Base-by-base conservation (phyloP, 2,113 vertebrate species). In the Microcebus griseorufus region DNA sequence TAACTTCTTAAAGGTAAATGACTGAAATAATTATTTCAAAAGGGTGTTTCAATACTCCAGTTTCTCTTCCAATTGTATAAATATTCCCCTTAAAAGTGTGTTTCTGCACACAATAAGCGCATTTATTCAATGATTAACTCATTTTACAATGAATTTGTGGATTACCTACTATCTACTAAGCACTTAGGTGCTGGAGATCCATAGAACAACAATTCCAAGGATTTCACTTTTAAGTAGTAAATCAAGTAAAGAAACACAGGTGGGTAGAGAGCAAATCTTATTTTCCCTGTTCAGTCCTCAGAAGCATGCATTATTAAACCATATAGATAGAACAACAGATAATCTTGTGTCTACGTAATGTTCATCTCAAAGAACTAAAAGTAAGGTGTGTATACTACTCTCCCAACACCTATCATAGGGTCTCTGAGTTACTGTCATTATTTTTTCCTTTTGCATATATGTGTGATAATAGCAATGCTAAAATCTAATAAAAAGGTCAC, bases 401-500 rank as follows among this genome's bases (percentile, higher is more conserved):
- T 78, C 88, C 23, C 51, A 87, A 87, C 65, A 85, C 65, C 60
- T 96, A 73, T 37, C 93, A 84, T 80, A 32, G 75, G 62, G 58
- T 92, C 53, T 89, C 39, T 72, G 79, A 92, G 80, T 93, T 87
- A 67, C 82, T 92, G 73, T 89, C 93, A 90, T 58, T 42, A 42
- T 70, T 88, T 62, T 69, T 3, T 4, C 67, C n/a, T 90, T 96
- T 84, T 90, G 80, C 53, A 64, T 92, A 39, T 76, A 84, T 85
- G 76, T 27, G 86, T 94, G 97, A 97, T 90, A 97, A 97, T 95
- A 96, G 53, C 42, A 81, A 90, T 95, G 80, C 60, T 96, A 89
- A 97, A 93, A 96, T 37, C 82, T 95, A 94, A 89, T 85, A 95
- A 94, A 93, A 97, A 91, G 83, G 89, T 97, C 86, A 93, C 60